phyloP scores from a whole-genome alignment of 2,113 vertebrate species.

The Amphilophus citrinellus region DNA sequence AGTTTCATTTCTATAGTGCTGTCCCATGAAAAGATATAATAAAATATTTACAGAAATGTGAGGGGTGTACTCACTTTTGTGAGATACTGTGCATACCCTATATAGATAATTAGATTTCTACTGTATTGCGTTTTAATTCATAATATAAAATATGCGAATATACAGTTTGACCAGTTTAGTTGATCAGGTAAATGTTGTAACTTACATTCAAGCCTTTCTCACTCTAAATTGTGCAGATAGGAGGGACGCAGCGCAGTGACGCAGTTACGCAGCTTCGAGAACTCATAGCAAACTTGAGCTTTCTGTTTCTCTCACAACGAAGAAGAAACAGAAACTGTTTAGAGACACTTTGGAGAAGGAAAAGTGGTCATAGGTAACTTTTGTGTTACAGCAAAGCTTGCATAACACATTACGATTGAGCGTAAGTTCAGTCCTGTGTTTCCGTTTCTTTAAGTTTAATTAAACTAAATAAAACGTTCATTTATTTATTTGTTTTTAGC shows the following conservation, averaged over 20 bases:
- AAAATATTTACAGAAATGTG: no score
- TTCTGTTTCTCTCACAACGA: slow-evolving; percentile 26
- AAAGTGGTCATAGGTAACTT: not conserved
- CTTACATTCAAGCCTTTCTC: not conserved
- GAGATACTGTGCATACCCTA: not conserved
- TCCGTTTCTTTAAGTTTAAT: not conserved
- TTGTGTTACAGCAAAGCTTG: not conserved
- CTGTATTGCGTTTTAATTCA: not conserved
- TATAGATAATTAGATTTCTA: not conserved
- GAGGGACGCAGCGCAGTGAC: slow-evolving; percentile 37
- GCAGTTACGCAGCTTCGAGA: slow-evolving; percentile 15
- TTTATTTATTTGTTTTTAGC: not conserved
- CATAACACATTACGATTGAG: not conserved
- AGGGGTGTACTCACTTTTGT: no score
- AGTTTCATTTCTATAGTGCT: no score
- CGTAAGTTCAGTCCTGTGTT: not conserved
- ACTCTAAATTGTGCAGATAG: not conserved
- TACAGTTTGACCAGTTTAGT: not conserved
- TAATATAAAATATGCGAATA: not conserved
- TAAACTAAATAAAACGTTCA: not conserved
- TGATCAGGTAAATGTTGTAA: not conserved
- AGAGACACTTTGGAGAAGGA: not conserved
- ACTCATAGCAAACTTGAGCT: not conserved
- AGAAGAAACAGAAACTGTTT: slow-evolving; percentile 13
- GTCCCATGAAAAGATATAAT: no score